Conservation (phyloP, 2,113 vertebrate genomes). For the Gymnogyps californianus region DNA sequence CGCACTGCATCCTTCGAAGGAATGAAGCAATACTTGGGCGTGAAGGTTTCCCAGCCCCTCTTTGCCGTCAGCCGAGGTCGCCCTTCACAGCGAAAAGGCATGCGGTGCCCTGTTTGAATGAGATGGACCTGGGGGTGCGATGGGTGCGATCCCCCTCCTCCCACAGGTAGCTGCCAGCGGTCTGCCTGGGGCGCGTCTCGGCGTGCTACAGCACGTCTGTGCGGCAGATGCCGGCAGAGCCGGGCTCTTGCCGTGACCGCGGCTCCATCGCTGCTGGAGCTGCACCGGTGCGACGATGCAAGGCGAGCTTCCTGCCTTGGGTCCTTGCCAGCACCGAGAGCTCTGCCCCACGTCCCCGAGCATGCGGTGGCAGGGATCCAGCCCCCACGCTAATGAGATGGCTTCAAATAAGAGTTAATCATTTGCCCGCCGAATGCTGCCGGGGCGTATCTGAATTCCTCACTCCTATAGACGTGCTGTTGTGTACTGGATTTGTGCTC, state of each 20-base stretch:
- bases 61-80: neutral
- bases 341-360: neutral
- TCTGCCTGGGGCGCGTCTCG: neutral
- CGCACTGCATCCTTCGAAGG: neutral
- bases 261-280: neutral
- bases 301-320: neutral
- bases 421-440: neutral
- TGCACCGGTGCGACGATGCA: rapidly evolving
- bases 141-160: neutral
- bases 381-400: neutral
- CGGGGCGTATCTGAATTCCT: neutral
- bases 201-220: rapidly evolving
- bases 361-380: neutral
- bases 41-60: neutral
- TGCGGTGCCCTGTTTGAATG: neutral
- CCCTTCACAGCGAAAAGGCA: neutral
- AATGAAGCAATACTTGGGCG: rapidly evolving
- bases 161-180: neutral
- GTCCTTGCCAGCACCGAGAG: neutral
- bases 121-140: neutral
- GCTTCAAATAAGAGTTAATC: neutral
- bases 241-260: neutral
- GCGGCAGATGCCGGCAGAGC: neutral
- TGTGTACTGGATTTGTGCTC: neutral
- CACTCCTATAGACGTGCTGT: neutral